A percentile compares a stretch with the other conserved stretches of the same genome.
phyloP scores from a whole-genome alignment of 2,888 invertebrate genomes.

The Drymonia ruficornis region DNA sequence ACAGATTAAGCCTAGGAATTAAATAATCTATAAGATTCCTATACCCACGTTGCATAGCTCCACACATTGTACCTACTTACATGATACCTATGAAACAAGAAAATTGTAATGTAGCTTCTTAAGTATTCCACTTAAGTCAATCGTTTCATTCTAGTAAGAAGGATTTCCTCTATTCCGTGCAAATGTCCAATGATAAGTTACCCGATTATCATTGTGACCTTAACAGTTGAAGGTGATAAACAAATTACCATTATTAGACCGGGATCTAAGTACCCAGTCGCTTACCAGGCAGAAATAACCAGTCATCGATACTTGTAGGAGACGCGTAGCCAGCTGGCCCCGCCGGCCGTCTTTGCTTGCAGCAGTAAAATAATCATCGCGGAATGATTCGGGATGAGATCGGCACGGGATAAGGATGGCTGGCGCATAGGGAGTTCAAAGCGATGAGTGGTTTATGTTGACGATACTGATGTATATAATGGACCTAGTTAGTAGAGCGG shows the following conservation, averaged over 20 bases:
- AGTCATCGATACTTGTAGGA: not conserved
- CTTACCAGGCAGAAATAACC: not conserved
- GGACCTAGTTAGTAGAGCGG: too few species aligned
- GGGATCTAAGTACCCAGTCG: not conserved
- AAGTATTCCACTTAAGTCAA: conserved; percentile 28
- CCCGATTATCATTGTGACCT: conserved; percentile 28
- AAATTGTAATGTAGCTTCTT: not conserved
- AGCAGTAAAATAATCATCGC: too few species aligned
- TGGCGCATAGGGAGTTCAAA: too few species aligned
- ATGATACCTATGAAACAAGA: not conserved
- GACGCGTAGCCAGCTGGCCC: not conserved
- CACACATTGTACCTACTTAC: not conserved
- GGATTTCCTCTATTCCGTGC: conserved; percentile 60
- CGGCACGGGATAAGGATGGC: too few species aligned
- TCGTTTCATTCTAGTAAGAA: conserved; percentile 51
- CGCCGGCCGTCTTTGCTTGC: too few species aligned
- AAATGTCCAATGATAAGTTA: conserved; percentile 27
- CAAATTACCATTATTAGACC: not conserved
- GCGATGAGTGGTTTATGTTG: too few species aligned
- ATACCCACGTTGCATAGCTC: not conserved
- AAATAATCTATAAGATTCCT: too few species aligned
- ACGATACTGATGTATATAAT: too few species aligned
- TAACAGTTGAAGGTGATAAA: conserved; percentile 3
- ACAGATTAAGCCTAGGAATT: too few species aligned
- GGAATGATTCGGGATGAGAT: too few species aligned